Base-by-base conservation (phyloP, 2,888 invertebrate species). In the Acrobasis suavella region DNA sequence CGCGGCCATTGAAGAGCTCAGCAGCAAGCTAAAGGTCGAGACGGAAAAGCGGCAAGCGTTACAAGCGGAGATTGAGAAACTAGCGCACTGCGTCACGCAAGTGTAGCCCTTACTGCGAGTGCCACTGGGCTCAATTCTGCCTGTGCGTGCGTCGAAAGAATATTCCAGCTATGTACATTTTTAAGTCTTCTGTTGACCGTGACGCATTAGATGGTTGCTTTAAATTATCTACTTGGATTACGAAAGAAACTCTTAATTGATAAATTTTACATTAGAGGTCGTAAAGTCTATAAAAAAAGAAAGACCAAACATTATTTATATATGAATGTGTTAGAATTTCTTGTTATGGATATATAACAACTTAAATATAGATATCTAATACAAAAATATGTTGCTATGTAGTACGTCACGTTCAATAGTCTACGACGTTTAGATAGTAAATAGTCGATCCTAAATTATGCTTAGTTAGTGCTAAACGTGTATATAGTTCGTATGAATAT, bases 71-170 rank as follows among this genome's bases (percentile, higher is more conserved):
- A 83, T 96, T 63, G 95, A 95, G 70, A 96, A 95, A 82, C 90
- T 96, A 65, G 94, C 94, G 68, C 94, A 95, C 72, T 95, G 95
- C 77, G 95, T 95, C 75, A 95, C 95, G 78, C 95, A 95, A 85
- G 96, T 96, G 83, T 95, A 93, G 85, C 85, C 73, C 66, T 67
- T 72, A 72, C 63, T 65, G 58, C 67, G 54, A 50, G 63, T 63
- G 72, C 71, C 70, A 68, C 68, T 66, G 50, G 69, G 62, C 66
- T 63, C 71, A 63, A 65, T 64, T 50, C 62, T 68, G 63, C 74
- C 71, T 60, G 68, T 71, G 62, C 73, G 74, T 59, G 62, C 65
- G 63, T 67, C 65, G 16, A 72, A 72, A 63, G 76, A 78, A 60
- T 79, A 80, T 70, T 76, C 81, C 50, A 78, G 77, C 68, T 81